Base-by-base conservation (phyloP, 1,140 invertebrate species). In the Mycetomoellerius zeteki region DNA sequence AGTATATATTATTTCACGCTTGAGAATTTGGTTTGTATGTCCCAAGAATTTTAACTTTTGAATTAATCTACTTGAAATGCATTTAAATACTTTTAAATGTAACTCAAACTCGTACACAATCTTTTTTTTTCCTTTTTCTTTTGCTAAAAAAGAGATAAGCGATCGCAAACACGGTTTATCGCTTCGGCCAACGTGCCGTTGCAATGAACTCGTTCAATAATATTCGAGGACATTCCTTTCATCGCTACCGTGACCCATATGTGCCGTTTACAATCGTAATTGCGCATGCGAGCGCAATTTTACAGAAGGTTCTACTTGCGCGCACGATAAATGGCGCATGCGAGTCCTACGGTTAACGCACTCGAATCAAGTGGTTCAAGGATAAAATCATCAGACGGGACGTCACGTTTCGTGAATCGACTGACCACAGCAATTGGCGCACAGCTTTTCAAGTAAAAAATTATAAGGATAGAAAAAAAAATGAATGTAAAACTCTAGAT, bases 281-380 rank as follows among this genome's bases (percentile, higher is more conserved):
- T 73, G 80, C 80, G 67, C 67, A 73, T 82, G 80, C 67, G 52
- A 82, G 67, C 67, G 80, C 80, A 82, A 82, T 82, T 82, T 82
- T 82, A 82, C 65, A 82, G 52, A 82, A 72, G 43, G 50, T 37
- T 69, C 30, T 54, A 64, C 19, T 16, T 6, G 37, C 65, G 43
- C 78, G 67, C n/a, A 73, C 67, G 30, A 82, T 73, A 82, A 82
- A 58, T 47, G 52, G 69, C 54, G 52, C 67, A 73, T 69, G 52
- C 67, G 69, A 73, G 30, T 82, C 67, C 67, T 82, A 27, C 78
- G 65, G 65, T 82, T 72, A 82, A 82, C 52, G 80, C 71, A 73
- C 67, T 82, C 52, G 80, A 16, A 10, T 8, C 62, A 80, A 81
- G 64, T 81, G 47, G n/a, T 37, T 82, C 80, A 82, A 82, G 80